phyloP scores from a whole-genome alignment of 1,140 invertebrate genomes.

The roundworm (Caenorhabditis elegans) region DNA sequence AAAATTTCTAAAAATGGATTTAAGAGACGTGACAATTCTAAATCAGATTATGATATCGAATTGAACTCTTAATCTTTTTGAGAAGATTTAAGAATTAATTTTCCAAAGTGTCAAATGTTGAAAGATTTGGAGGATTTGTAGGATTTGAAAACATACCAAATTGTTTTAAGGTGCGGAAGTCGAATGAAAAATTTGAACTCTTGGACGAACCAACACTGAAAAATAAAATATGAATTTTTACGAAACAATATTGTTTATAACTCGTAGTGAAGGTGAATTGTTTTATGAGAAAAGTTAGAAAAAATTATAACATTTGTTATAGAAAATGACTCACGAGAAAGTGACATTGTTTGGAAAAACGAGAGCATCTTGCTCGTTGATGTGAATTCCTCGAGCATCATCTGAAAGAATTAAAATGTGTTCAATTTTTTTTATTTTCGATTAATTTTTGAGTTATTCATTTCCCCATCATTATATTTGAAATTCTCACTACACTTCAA shows the following conservation, averaged over 20 bases:
- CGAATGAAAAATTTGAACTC: slow-evolving; percentile 6
- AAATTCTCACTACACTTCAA: too few relatives aligned
- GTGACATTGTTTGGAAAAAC: neutral
- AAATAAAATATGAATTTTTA: too few relatives aligned
- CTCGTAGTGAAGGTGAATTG: too few relatives aligned
- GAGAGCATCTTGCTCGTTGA: slow-evolving; percentile 8
- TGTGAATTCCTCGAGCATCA: slow-evolving; percentile 18
- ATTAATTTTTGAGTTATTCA: neutral
- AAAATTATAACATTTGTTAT: neutral
- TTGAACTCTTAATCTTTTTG: neutral
- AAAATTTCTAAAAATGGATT: neutral
- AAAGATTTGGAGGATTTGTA: neutral
- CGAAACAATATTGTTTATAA: too few relatives aligned
- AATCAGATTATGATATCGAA: neutral
- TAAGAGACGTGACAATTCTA: neutral
- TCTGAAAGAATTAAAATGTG: neutral
- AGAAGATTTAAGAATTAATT: neutral
- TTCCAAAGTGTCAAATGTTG: too few relatives aligned
- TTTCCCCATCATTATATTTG: neutral
- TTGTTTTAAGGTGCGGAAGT: slow-evolving; percentile 26
- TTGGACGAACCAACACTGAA: slow-evolving; percentile 21
- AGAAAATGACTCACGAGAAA: neutral
- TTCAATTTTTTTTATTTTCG: neutral
- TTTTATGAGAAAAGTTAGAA: too few relatives aligned
- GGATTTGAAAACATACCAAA: neutral